Evolutionary conservation across 2,888 invertebrate species (phyloP).

Genomic region (Tortrix viridana): DNA sequence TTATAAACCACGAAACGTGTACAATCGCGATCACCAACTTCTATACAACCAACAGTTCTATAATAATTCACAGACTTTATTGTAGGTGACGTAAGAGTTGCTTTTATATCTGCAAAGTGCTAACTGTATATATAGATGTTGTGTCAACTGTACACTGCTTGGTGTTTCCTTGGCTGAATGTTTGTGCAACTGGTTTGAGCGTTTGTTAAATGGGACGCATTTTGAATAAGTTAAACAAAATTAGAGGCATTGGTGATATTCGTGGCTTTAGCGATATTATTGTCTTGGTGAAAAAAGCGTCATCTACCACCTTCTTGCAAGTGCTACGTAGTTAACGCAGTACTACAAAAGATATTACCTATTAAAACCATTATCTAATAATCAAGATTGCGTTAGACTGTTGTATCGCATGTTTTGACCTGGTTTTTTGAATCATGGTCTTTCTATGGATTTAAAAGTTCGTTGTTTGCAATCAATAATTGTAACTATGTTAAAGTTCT

Average conservation of each 20-base stretch:
- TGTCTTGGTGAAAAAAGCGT: too few species aligned
- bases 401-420: conserved; percentile 17
- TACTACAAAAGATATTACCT: too few species aligned
- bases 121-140: too few species aligned
- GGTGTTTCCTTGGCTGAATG: conserved; percentile 21
- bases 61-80: too few species aligned
- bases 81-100: too few species aligned
- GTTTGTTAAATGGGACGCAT: conserved; percentile 21
- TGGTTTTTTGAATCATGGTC: conserved; percentile 18
- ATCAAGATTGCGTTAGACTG: neutral
- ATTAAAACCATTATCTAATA: too few species aligned
- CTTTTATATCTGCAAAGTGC: too few species aligned
- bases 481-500: neutral
- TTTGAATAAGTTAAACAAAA: conserved; percentile 19
- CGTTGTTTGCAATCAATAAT: conserved; percentile 18
- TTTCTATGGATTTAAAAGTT: conserved; percentile 27
- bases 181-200: conserved; percentile 34
- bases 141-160: neutral
- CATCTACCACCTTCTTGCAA: too few species aligned
- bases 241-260: neutral
- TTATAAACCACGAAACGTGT: conserved; percentile 33
- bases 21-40: conserved; percentile 9
- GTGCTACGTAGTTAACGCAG: too few species aligned
- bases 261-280: too few species aligned
- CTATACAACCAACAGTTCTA: too few species aligned